Conservation (phyloP, 2,113 vertebrate species). For the Meriones unguiculatus region DNA sequence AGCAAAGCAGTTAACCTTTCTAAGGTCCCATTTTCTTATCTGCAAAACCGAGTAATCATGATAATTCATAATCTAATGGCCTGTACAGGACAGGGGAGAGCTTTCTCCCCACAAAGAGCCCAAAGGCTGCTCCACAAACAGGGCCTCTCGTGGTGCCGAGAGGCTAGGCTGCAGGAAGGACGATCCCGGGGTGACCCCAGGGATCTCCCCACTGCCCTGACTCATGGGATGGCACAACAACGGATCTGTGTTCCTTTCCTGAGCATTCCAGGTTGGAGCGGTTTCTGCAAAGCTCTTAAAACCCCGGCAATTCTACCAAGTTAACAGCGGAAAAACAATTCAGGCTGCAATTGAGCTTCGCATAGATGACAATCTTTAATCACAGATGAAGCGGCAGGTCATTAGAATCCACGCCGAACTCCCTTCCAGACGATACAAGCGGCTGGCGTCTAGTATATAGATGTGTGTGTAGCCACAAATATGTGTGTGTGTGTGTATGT, state of each 20-base stretch:
- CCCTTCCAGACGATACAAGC: conserved; percentile 34
- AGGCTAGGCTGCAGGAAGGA: background rate
- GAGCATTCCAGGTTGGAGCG: background rate
- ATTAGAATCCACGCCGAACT: conserved; percentile 61
- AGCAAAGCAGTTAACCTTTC: background rate
- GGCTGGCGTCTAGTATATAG: background rate
- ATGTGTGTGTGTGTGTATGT: background rate
- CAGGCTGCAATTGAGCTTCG: conserved; percentile 40
- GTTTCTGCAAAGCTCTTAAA: conserved; percentile 8
- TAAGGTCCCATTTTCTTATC: background rate
- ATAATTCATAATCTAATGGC: background rate
- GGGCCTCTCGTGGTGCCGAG: background rate
- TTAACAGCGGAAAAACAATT: conserved; percentile 53
- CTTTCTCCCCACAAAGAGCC: no score
- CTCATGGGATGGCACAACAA: background rate
- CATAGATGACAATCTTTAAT: conserved; percentile 68
- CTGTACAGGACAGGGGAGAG: background rate
- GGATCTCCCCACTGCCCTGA: background rate
- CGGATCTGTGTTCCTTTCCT: background rate
- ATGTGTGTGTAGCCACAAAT: background rate
- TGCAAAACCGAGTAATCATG: background rate
- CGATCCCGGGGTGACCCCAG: background rate
- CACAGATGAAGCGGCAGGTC: conserved; percentile 71
- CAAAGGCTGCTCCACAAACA: background rate
- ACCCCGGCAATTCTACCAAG: conserved; percentile 36